phyloP scores from a whole-genome alignment of 1,140 invertebrate genomes.

The Ostrea denselamellosa region DNA sequence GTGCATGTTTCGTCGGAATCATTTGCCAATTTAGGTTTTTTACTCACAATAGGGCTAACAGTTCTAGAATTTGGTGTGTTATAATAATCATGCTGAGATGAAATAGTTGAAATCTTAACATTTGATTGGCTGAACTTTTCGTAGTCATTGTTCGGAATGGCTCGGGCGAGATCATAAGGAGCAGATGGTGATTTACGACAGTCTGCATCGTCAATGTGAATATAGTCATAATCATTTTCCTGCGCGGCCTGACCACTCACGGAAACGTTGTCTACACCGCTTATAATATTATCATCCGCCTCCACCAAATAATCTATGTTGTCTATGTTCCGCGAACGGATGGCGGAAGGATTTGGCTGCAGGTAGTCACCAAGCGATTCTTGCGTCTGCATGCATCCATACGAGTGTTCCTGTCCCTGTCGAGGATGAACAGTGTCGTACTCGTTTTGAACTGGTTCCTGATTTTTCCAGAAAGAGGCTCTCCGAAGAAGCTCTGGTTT shows the following conservation, averaged over 20 bases:
- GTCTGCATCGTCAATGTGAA: neutral
- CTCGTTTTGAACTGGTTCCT: neutral
- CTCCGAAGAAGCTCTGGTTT: conserved; percentile 1
- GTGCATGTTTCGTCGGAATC: neutral
- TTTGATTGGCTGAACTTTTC: conserved; percentile 21
- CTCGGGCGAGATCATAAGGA: neutral
- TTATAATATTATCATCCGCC: conserved; percentile 8
- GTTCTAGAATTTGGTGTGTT: neutral
- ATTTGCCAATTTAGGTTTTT: neutral
- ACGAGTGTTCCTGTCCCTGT: neutral
- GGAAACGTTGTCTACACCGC: neutral
- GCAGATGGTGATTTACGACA: neutral
- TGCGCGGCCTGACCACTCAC: neutral
- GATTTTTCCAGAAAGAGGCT: conserved; percentile 17
- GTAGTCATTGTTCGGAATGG: neutral
- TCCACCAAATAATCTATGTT: conserved; percentile 30
- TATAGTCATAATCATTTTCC: conserved; percentile 21
- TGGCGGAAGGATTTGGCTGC: conserved; percentile 21
- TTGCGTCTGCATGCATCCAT: neutral
- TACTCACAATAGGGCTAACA: neutral
- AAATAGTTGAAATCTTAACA: neutral
- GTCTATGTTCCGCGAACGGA: conserved; percentile 4
- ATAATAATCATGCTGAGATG: conserved; percentile 31
- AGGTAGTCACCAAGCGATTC: neutral
- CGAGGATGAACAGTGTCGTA: neutral